Base-by-base conservation (phyloP, 2,888 invertebrate genomes). In the Drosophila borborema region DNA sequence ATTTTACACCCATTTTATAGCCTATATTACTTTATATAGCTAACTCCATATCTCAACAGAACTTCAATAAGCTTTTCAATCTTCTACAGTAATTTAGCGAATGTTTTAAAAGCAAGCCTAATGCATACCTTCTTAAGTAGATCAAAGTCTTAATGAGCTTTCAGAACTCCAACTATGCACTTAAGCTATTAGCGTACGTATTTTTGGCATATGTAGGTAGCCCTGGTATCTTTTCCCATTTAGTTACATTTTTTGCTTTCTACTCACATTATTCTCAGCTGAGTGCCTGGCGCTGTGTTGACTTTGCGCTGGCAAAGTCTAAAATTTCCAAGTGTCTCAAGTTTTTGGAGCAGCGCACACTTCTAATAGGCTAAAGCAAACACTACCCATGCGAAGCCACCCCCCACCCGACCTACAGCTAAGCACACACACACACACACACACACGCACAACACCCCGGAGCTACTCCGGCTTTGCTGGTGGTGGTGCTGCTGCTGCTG, bases 291-390 rank as follows among this genome's bases (percentile, higher is more conserved):
- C 49, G 46, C 54, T 64, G 40, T 80, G 79, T 76, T 79, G 72
- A 65, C 69, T 73, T 79, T 73, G 59, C 69, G 56, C 65, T 49
- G 48, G 31, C 67, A 64, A 63, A 69, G 51, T 72, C 79, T 72
- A 67, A 75, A 79, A 79, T 70, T 79, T 60, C 67, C 67, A 73
- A 80, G 80, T 77, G 74, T 74, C 80, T 77, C 68, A 77, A 80
- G 80, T 77, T 80, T 70, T 71, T 70, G 51, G 65, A 72, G 74
- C 64, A 20, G 56, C 71, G 65, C 62, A 38, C 64, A 56, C 67
- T 77, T n/a, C 40, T 80, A 80, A 80, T 80, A 77, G 80, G 65
- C 77, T 56, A 80, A 78, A 48, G 68, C 77, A 80, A 80, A 80
- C 80, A 80, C 68, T 67, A 49, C n/a, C 34, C 48, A 51, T 56